phyloP scores from a whole-genome alignment of 2,113 vertebrate species.

The Hiodon alosoides region DNA sequence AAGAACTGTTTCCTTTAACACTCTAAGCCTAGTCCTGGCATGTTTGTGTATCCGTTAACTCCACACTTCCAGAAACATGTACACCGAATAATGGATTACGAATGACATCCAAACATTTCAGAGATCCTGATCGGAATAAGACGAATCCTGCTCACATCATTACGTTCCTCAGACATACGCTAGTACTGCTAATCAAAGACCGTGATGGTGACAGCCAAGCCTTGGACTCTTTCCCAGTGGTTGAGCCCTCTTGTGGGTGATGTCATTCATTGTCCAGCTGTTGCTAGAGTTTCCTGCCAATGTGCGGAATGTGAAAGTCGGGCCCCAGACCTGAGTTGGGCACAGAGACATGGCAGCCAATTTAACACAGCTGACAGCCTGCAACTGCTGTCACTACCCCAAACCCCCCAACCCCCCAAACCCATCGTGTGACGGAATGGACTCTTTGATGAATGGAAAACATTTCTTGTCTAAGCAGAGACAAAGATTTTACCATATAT shows the following conservation, averaged over 20 bases:
- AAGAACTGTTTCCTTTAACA: slow-evolving; percentile 22
- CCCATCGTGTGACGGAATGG: no score
- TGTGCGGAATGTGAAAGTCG: slow-evolving; percentile 17
- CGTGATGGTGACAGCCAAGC: no score
- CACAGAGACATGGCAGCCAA: not conserved
- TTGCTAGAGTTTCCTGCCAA: slow-evolving; percentile 13
- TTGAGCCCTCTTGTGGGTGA: not conserved
- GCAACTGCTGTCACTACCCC: slow-evolving; percentile 4
- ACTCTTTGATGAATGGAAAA: not conserved
- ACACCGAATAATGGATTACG: no score
- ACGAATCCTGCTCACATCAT: no score
- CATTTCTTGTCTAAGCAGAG: not conserved
- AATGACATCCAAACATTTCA: no score
- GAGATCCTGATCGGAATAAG: no score
- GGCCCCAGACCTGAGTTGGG: not conserved
- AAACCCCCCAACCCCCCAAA: not conserved
- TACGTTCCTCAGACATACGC: no score
- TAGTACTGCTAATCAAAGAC: no score
- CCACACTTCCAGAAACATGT: slow-evolving; percentile 14
- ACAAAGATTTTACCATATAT: not conserved
- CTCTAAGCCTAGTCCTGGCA: not conserved
- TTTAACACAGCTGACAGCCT: slow-evolving; percentile 28
- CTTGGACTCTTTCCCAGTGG: slow-evolving; percentile 4
- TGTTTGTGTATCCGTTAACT: not conserved
- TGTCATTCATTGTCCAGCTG: slow-evolving; percentile 26